These are phyloP conservation scores for Dryas iulia DNA, from an alignment of 1,140 invertebrate species.

Conservation along the genomic window DNA sequence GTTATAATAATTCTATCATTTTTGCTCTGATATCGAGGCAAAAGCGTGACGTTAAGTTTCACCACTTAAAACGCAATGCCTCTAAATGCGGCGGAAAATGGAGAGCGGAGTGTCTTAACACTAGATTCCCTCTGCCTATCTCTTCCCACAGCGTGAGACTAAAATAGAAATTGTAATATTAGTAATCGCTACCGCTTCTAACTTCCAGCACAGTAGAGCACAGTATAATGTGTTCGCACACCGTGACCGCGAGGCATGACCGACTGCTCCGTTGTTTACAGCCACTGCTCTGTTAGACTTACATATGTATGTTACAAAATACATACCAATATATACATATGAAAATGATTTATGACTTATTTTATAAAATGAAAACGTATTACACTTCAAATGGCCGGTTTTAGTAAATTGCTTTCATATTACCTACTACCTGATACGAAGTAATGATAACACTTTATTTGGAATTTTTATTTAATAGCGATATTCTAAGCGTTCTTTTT, in stretches of 20 bases:
- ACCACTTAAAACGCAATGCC: too few relatives aligned
- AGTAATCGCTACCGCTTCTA: neutral
- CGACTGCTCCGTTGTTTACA: slow-evolving; percentile 36
- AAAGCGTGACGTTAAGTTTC: too few relatives aligned
- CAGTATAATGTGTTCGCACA: slow-evolving; percentile 45
- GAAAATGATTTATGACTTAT: neutral
- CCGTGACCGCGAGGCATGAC: slow-evolving; percentile 50
- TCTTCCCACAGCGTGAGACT: too few relatives aligned
- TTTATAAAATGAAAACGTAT: neutral
- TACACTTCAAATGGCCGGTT: neutral
- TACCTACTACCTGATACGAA: neutral
- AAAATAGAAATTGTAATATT: too few relatives aligned
- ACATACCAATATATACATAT: neutral
- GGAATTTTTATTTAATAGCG: neutral
- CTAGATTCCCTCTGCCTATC: too few relatives aligned
- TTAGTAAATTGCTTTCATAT: neutral
- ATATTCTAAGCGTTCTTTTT: neutral
- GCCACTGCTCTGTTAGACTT: slow-evolving; percentile 32
- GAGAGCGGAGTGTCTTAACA: too few relatives aligned
- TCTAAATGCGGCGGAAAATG: too few relatives aligned
- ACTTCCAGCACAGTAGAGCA: slow-evolving; percentile 12
- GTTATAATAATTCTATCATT: too few relatives aligned
- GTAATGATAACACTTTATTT: neutral
- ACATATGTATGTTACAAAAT: slow-evolving; percentile 7
- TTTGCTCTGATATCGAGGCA: too few relatives aligned